Evolutionary conservation across 2,888 invertebrate species (phyloP), one percentile per base, ranked within the genome.

Genomic region (Slavum lentiscoides): DNA sequence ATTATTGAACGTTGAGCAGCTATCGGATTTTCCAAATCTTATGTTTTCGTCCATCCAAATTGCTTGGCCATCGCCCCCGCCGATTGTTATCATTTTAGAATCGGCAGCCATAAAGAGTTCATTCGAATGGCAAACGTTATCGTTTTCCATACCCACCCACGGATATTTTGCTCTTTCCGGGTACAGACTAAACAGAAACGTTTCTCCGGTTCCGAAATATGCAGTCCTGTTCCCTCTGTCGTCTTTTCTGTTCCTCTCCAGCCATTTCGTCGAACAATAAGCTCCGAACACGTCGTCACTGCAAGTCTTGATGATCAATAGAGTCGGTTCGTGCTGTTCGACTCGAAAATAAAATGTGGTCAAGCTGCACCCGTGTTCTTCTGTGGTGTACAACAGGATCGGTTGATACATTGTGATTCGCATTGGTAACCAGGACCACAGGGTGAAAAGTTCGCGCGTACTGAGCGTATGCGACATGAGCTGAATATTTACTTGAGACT

Each of bases 151-250:
- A 81, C 97, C 98, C 83, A 97, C 94, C 98, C 98, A 98, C 1
- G 94, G 94, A 88, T 96, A 98, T 87, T 95, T 95, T 85, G 93
- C 92, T 85, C 94, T 90, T 87, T 95, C 93, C 82, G 98, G 98
- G 88, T 92, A 91, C 84, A 96, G 89, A 87, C 89, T 89, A 88
- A 98, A 98, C 84, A 98, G 89, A 89, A 98, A 98, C 84, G 96
- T 96, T 89, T 98, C 98, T 82, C 98, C 98, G 49, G 97, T 98
- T 83, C 98, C 98, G 88, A 98, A 98, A 88, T 97, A 98, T 67
- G 95, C 94, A 88, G 95, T 94, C 82, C 95, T 89, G 87, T 95
- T 94, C 82, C 96, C 96, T 84, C 93, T 91, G 87, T 95, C 94
- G 86, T 95, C 94, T 86, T 94, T 94, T 85, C 93, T 90, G 87